These are phyloP conservation scores for Megalonaias nervosa DNA, from an alignment of 1,140 invertebrate species.

Conservation along the genomic window DNA sequence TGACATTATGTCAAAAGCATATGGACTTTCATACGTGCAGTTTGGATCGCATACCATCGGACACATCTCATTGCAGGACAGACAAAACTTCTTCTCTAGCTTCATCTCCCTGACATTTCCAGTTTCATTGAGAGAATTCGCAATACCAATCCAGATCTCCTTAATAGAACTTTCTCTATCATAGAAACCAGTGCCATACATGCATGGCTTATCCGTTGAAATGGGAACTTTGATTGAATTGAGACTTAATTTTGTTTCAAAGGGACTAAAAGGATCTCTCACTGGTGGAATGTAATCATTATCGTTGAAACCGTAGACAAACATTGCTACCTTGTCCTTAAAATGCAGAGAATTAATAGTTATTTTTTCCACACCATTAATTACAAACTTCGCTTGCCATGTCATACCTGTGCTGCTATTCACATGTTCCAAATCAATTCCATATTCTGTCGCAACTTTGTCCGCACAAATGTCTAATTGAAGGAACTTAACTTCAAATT, in stretches of 20 bases:
- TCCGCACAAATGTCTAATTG: background rate
- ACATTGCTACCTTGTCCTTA: slow-evolving; percentile 5
- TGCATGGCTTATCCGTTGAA: slow-evolving; percentile 11
- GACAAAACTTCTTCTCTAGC: slow-evolving; percentile 16
- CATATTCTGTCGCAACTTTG: background rate
- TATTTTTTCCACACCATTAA: slow-evolving; percentile 15
- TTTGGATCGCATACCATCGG: slow-evolving; percentile 8
- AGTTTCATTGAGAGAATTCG: slow-evolving; percentile 8
- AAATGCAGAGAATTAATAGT: slow-evolving; percentile 14
- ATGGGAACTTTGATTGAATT: slow-evolving; percentile 6
- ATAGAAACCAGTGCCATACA: slow-evolving; percentile 13
- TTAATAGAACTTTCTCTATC: slow-evolving; percentile 23
- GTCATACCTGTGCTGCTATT: background rate
- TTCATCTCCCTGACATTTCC: background rate
- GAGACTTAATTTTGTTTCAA: slow-evolving; percentile 11
- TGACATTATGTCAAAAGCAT: slow-evolving; percentile 14
- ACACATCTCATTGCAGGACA: slow-evolving; percentile 8
- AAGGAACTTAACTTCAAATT: background rate
- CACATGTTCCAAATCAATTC: background rate
- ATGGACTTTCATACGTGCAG: background rate
- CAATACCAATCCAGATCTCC: slow-evolving; percentile 22
- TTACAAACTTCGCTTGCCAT: background rate
- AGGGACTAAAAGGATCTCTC: slow-evolving; percentile 15
- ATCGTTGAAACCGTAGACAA: slow-evolving; percentile 13
- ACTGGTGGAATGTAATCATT: slow-evolving; percentile 14